Conservation (phyloP, 1,140 invertebrate species). For the Sarcophaga peregrina region DNA sequence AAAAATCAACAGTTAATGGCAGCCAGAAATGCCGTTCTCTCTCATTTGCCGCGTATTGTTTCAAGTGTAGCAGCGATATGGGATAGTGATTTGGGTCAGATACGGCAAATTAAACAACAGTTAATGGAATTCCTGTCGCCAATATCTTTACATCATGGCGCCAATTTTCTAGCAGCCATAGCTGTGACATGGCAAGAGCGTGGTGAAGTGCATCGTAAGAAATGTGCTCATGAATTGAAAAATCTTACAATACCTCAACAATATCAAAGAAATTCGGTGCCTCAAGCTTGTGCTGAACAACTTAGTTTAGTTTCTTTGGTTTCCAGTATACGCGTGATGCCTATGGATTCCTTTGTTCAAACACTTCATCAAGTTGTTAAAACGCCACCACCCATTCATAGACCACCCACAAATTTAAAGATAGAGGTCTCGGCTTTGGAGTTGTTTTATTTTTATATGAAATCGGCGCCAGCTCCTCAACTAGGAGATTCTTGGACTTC, state of each 20-base stretch:
- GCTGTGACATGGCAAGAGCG: constrained; percentile 91
- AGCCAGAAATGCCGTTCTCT: constrained; percentile 79
- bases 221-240: constrained; percentile 39
- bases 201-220: constrained; percentile 54
- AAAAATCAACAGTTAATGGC: constrained; percentile 64
- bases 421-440: constrained; percentile 70
- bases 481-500: constrained; percentile 85
- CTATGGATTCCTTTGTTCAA: constrained; percentile 87
- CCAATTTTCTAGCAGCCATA: constrained; percentile 84
- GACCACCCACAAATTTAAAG: constrained; percentile 72
- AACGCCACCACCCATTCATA: constrained; percentile 78
- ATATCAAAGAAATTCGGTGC: constrained; percentile 64
- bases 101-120: constrained; percentile 76
- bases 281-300: constrained; percentile 78
- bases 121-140: constrained; percentile 88
- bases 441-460: constrained; percentile 78
- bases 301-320: constrained; percentile 83
- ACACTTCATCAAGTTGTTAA: constrained; percentile 85
- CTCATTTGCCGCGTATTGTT: constrained; percentile 84
- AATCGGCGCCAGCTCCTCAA: constrained; percentile 74
- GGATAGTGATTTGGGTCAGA: constrained; percentile 73
- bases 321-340: constrained; percentile 84
- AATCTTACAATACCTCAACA: constrained; percentile 64
- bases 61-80: constrained; percentile 83
- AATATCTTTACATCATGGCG: constrained; percentile 86